Conservation (phyloP, 2,888 invertebrate genomes). For the Horisme vitalbata region DNA sequence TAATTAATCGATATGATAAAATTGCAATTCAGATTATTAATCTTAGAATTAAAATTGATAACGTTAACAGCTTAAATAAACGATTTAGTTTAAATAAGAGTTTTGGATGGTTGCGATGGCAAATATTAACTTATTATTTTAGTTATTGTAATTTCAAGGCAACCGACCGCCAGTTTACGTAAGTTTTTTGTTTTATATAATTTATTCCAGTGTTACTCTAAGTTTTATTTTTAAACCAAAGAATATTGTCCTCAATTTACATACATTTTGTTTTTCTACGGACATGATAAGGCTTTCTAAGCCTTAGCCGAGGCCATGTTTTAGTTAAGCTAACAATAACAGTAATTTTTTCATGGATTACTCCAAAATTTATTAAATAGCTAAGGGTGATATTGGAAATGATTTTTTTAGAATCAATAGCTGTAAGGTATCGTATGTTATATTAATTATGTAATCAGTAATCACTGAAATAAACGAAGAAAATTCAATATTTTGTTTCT, state of each 20-base stretch:
- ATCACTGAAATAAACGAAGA: conserved; percentile 81
- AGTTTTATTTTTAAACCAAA: conserved; percentile 43
- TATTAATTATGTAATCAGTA: conserved; percentile 80
- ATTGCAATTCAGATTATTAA: conserved; percentile 81
- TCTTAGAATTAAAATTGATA: conserved; percentile 66
- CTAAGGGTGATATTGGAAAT: conserved; percentile 82
- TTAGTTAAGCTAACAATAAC: conserved; percentile 55
- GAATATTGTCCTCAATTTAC: conserved; percentile 29
- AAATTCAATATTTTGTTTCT: conserved; percentile 47
- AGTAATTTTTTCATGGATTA: conserved; percentile 76
- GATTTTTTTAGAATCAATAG: conserved; percentile 83
- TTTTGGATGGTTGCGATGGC: conserved; percentile 45
- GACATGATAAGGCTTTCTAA: conserved; percentile 20
- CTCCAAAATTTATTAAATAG: conserved; percentile 76
- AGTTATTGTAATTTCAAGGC: conserved; percentile 40
- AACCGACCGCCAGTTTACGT: conserved; percentile 28
- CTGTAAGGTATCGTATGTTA: conserved; percentile 79
- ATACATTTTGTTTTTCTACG: conserved; percentile 24
- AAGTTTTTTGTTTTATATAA: conserved; percentile 46
- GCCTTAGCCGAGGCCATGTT: conserved; percentile 23
- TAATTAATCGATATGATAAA: conserved; percentile 79
- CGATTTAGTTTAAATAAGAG: conserved; percentile 54
- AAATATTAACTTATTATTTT: conserved; percentile 46
- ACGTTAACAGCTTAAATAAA: conserved; percentile 67
- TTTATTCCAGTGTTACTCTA: conserved; percentile 52